Conservation (phyloP, 2,113 vertebrate species). For the Leucopsar rothschildi region DNA sequence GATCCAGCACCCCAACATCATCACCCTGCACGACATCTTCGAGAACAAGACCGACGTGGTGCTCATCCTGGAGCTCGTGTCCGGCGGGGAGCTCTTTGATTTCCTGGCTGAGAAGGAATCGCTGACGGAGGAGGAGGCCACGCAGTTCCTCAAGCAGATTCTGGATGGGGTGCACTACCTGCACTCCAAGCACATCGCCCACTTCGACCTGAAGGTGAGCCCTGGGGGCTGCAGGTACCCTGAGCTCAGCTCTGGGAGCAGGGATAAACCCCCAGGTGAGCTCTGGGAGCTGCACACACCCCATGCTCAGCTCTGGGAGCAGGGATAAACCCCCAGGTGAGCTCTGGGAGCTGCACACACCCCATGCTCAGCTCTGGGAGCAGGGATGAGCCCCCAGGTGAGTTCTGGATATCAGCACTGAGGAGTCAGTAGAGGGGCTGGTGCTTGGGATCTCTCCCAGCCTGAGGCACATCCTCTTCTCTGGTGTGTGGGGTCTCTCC, state of each 20-base stretch:
- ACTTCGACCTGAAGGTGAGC: conserved; percentile 93
- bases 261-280: too few relatives aligned
- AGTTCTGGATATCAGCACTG: not conserved
- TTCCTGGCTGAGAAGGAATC: conserved; percentile 98
- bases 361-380: not conserved
- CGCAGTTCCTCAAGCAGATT: conserved; percentile 97
- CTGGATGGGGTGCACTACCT: conserved; percentile 93
- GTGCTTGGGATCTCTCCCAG: not conserved
- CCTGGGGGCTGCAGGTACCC: too few relatives aligned
- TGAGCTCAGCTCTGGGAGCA: too few relatives aligned
- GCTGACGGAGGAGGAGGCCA: conserved; percentile 94
- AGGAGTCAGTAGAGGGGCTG: not conserved
- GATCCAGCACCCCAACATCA: conserved; percentile 98
- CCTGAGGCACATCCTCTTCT: not conserved
- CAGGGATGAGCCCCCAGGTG: not conserved
- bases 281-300: not conserved
- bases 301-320: not conserved
- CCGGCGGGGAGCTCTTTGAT: conserved; percentile 92
- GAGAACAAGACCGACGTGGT: conserved; percentile 98
- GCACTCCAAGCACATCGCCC: conserved; percentile 92
- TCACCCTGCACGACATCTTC: conserved; percentile 96
- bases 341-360: not conserved
- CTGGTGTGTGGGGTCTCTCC: not conserved
- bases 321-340: not conserved
- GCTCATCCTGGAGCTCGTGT: conserved; percentile 96